phyloP scores from a whole-genome alignment of 2,888 invertebrate genomes.

The Thelaira solivaga region DNA sequence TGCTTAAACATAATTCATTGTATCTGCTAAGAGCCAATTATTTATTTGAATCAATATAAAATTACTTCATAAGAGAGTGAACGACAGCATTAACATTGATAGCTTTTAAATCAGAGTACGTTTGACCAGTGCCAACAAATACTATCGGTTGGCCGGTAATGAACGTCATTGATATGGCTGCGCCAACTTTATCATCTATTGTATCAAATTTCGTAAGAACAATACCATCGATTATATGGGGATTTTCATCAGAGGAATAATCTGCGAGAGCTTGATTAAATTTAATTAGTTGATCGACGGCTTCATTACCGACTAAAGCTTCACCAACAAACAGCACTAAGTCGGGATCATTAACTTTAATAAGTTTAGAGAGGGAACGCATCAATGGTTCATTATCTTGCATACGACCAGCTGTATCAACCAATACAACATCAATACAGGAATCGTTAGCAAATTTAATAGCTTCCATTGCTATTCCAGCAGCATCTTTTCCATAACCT shows the following conservation, averaged over 20 bases:
- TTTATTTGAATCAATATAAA: not conserved
- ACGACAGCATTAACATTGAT: conserved; percentile 98
- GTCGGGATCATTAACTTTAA: conserved; percentile 98
- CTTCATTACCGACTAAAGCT: conserved; percentile 99
- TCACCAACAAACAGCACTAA: conserved; percentile 99
- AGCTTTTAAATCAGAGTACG: conserved; percentile 97
- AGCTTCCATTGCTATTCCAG: conserved; percentile 98
- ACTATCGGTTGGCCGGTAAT: conserved; percentile 99
- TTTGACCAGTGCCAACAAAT: conserved; percentile 97
- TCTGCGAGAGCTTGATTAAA: conserved; percentile 99
- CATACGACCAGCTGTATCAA: conserved; percentile 99
- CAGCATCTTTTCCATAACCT: conserved; percentile 98
- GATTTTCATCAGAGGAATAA: conserved; percentile 85
- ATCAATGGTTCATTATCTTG: conserved; percentile 99
- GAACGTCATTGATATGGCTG: conserved; percentile 99
- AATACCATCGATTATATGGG: conserved; percentile 98
- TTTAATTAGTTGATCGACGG: conserved; percentile 98
- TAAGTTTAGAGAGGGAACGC: conserved; percentile 97
- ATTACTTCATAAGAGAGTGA: conserved; percentile 93
- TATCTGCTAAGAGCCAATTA: too few species aligned
- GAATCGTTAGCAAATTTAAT: conserved; percentile 91
- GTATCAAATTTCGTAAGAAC: conserved; percentile 99
- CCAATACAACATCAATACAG: conserved; percentile 92
- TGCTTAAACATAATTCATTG: too few species aligned
- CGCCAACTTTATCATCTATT: conserved; percentile 99